A percentile compares a stretch with the other conserved stretches of the same genome.
Evolutionary conservation across 1,140 invertebrate species (phyloP).

Genomic region (Pteromalus puparum): DNA sequence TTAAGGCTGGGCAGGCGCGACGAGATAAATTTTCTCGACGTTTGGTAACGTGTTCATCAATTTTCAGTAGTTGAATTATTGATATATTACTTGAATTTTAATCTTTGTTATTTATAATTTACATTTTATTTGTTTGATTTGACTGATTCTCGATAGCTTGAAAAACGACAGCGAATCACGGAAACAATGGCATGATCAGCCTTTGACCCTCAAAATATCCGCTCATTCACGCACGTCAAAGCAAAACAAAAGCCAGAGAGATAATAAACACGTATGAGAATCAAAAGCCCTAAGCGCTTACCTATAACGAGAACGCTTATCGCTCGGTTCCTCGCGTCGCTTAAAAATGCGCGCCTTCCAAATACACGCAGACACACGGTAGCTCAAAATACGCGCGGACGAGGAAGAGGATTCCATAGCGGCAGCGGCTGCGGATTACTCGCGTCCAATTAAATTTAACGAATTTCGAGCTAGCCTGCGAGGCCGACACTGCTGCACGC

Average conservation of each 20-base stretch:
- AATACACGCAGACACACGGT: not conserved
- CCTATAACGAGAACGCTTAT: conserved; percentile 7
- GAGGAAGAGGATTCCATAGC: not conserved
- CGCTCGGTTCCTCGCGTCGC: not conserved
- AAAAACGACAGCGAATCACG: no score
- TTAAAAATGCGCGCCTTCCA: not conserved
- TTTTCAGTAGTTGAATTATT: no score
- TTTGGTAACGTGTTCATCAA: no score
- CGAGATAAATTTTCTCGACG: not conserved
- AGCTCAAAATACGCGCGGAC: conserved; percentile 49
- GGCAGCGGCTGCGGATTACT: conserved; percentile 62
- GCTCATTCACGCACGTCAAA: not conserved
- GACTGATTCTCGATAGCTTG: no score
- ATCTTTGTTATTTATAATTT: no score
- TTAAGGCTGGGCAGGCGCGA: not conserved
- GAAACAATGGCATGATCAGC: not conserved
- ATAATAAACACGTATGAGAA: not conserved
- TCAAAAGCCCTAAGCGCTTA: not conserved
- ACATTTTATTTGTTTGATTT: no score
- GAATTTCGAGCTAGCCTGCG: conserved; percentile 60
- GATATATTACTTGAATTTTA: no score
- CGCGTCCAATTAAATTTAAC: conserved; percentile 74
- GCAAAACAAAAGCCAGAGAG: no score
- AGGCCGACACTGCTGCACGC: not conserved
- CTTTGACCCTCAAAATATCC: not conserved